Evolutionary conservation across 2,113 vertebrate species (phyloP), one percentile per base, ranked within the genome.

Genomic region (Pelusios castaneus): DNA sequence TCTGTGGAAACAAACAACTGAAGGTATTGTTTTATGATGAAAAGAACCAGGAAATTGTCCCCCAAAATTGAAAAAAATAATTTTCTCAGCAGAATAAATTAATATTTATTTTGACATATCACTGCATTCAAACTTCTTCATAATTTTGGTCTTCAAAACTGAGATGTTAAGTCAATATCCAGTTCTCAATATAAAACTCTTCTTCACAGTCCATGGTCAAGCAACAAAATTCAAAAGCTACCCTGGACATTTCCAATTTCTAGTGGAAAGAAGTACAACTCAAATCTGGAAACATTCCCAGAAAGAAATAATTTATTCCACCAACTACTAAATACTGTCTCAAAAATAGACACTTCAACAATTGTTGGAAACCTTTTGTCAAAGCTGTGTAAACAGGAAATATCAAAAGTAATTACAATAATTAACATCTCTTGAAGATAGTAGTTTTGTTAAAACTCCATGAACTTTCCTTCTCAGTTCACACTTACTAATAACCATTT

Each of bases 291-390:
- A 84, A 85, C 52, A 29, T 41, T 77, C 82, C 80, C 86, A 93
- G 63, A 90, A 17, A 31, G 38, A 13, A 91, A 82, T 77, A 78
- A 78, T 54, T 25, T 87, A 34, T 92, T 82, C 78, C 51, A 49
- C 80, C 82, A 55, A 49, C 31, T 88, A 51, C 89, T 83, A 91
- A 92, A 85, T 80, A 87, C 67, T 80, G 34, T 90, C 73, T 92
- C 43, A 82, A 91, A 91, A 94, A 95, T 85, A 87, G 49, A 87
- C 85, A 91, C n/a, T 45, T 51, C 90, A 88, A 43, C 63, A 94
- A 84, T 90, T 86, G n/a, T 76, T 89, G 88, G 79, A 95, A 86
- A 83, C 24, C 45, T 93, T 94, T 90, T 84, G 92, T 88, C 41
- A 90, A 92, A 84, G 89, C 31, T 31, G 43, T 77, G 7, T 89